phyloP scores from a whole-genome alignment of 2,797 vertebrate species.

The Siniperca obscura region DNA sequence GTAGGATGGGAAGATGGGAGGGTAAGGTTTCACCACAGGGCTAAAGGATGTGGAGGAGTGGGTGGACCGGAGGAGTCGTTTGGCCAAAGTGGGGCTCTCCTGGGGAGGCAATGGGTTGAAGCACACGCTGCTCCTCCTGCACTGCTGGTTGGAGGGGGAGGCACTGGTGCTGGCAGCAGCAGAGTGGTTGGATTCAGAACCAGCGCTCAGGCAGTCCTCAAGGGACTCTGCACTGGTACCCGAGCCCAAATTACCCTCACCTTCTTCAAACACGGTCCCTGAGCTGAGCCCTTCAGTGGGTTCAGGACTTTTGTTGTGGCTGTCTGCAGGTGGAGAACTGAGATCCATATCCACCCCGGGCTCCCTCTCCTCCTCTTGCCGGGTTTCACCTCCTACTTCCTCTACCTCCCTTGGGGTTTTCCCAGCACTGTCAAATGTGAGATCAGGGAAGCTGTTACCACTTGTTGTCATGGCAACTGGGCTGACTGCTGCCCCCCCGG shows the following conservation, averaged over 20 bases:
- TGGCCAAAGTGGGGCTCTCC: constrained; percentile 83
- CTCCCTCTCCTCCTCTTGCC: constrained; percentile 29
- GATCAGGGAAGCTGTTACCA: constrained; percentile 72
- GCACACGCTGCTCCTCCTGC: constrained; percentile 73
- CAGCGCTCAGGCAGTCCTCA: constrained; percentile 66
- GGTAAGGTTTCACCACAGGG: constrained; percentile 88
- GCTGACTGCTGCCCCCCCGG: constrained; percentile 54
- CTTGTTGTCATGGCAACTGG: constrained; percentile 72
- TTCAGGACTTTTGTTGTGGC: constrained; percentile 33
- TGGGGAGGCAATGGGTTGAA: constrained; percentile 70
- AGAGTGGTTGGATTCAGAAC: constrained; percentile 49
- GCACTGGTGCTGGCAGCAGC: neutral
- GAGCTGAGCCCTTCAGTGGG: constrained; percentile 39
- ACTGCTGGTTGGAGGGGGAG: constrained; percentile 28
- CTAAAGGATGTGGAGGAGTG: constrained; percentile 54
- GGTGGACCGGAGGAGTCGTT: constrained; percentile 76
- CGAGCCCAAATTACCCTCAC: constrained; percentile 39
- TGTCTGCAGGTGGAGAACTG: neutral
- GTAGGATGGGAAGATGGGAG: constrained; percentile 91
- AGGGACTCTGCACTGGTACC: constrained; percentile 71
- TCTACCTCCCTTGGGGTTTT: constrained; percentile 53
- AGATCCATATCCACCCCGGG: constrained; percentile 11
- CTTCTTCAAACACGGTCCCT: constrained; percentile 45
- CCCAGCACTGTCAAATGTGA: constrained; percentile 72
- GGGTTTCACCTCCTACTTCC: constrained; percentile 33